These are phyloP conservation scores for Bostrychus sinensis DNA, from an alignment of 2,113 vertebrate genomes.

Conservation along the genomic window DNA sequence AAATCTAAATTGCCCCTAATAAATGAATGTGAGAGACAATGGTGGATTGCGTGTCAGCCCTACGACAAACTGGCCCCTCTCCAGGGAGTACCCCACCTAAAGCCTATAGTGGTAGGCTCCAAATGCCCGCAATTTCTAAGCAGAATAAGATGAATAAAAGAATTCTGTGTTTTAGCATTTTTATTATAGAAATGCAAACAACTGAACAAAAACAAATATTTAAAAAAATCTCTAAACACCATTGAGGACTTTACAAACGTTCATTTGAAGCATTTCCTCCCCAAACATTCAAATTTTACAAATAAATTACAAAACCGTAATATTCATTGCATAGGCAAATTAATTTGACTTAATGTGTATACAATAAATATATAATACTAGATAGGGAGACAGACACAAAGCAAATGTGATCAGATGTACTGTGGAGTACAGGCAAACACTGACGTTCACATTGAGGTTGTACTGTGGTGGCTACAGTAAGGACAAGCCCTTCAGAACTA, in stretches of 20 bases:
- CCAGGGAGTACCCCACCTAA: too few species aligned
- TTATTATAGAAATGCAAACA: slow-evolving; percentile 74
- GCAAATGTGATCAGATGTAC: slow-evolving; percentile 34
- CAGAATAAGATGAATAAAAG: not conserved
- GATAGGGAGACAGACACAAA: slow-evolving; percentile 51
- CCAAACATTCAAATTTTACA: slow-evolving; percentile 64
- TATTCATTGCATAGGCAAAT: slow-evolving; percentile 84
- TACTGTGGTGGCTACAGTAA: slow-evolving; percentile 33
- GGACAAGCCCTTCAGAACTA: slow-evolving; percentile 13
- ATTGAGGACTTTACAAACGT: slow-evolving; percentile 70
- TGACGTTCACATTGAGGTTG: slow-evolving; percentile 58
- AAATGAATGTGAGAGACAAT: too few species aligned
- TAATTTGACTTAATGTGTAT: slow-evolving; percentile 69
- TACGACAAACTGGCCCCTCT: too few species aligned
- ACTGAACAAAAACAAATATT: slow-evolving; percentile 55
- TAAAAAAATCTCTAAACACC: slow-evolving; percentile 61
- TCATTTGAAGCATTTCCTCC: slow-evolving; percentile 48
- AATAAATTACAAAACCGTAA: slow-evolving; percentile 83
- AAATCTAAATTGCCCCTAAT: too few species aligned
- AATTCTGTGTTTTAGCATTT: slow-evolving; percentile 41
- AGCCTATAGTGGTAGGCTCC: too few species aligned
- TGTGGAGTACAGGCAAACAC: slow-evolving; percentile 53
- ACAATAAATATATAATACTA: slow-evolving; percentile 75
- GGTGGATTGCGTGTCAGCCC: too few species aligned
- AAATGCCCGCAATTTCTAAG: too few species aligned